Conservation (phyloP, 2,797 vertebrate species). For the Arrhamphus sclerolepis region DNA sequence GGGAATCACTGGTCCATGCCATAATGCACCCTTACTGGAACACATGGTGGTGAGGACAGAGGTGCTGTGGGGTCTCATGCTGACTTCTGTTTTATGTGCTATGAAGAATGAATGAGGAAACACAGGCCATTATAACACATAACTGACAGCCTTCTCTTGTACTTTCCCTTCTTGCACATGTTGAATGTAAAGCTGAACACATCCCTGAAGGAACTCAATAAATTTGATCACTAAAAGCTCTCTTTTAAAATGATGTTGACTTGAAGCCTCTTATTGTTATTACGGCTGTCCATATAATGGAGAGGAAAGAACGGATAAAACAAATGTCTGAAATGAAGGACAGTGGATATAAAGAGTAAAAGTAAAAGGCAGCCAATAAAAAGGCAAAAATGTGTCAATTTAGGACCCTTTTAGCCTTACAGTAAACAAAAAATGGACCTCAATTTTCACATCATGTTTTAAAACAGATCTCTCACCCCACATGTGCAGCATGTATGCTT, state of each 20-base stretch:
- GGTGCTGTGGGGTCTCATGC: conserved; percentile 53
- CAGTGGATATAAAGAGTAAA: conserved; percentile 21
- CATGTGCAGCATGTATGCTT: conserved; percentile 6
- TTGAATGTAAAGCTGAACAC: conserved; percentile 30
- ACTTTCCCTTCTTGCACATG: conserved; percentile 21
- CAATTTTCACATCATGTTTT: background rate
- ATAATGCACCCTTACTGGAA: conserved; percentile 71
- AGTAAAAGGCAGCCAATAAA: conserved; percentile 10
- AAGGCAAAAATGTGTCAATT: conserved; percentile 30
- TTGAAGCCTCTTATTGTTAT: conserved; percentile 37
- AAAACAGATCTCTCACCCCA: conserved; percentile 13
- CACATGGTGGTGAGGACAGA: conserved; percentile 70
- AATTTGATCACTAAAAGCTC: conserved; percentile 42
- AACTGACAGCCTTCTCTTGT: conserved; percentile 14
- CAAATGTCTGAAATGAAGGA: conserved; percentile 34
- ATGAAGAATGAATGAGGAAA: conserved; percentile 40
- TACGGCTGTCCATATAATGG: conserved; percentile 14
- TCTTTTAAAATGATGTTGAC: conserved; percentile 37
- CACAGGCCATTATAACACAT: conserved; percentile 24
- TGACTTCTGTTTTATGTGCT: conserved; percentile 58
- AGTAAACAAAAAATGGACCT: conserved; percentile 25
- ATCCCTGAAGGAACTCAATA: conserved; percentile 21
- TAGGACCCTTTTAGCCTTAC: conserved; percentile 22
- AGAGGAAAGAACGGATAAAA: conserved; percentile 18
- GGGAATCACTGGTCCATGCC: conserved; percentile 76